A percentile compares a stretch with the other conserved stretches of the same genome.
Evolutionary conservation across 2,888 invertebrate genomes (phyloP).

Genomic region (Lepetodrilus schrolli): DNA sequence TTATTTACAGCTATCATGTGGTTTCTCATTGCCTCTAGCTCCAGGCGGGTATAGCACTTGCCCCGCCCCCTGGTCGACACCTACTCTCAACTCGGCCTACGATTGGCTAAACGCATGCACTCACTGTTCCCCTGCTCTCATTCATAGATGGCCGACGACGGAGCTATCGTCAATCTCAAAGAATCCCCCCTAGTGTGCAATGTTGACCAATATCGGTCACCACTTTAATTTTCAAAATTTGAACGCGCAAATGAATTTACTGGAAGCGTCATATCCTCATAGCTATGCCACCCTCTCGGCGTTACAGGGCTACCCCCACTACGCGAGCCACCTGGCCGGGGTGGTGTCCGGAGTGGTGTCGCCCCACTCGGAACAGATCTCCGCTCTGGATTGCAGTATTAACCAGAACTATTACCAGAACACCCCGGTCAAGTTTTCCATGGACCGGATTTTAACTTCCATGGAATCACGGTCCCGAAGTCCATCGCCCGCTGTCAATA

Average conservation of each 20-base stretch:
- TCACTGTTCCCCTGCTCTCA: background rate
- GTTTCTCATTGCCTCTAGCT: conserved; percentile 1
- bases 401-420: conserved; percentile 18
- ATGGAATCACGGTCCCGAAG: background rate
- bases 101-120: conserved; percentile 4
- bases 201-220: conserved; percentile 33
- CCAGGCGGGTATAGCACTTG: conserved; percentile 8
- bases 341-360: background rate
- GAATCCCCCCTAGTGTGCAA: conserved; percentile 7
- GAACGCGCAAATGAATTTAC: conserved; percentile 29
- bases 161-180: background rate
- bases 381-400: conserved; percentile 46
- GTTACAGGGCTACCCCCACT: conserved; percentile 30
- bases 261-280: conserved; percentile 19
- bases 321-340: conserved; percentile 7
- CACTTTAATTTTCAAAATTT: conserved; percentile 29
- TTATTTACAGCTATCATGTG: conserved; percentile 19
- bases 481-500: background rate
- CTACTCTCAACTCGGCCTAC: background rate
- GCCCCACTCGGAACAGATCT: conserved; percentile 39
- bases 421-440: conserved; percentile 28
- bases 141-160: conserved; percentile 15
- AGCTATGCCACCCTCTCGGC: conserved; percentile 32
- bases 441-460: conserved; percentile 26
- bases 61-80: conserved; percentile 6